Evolutionary conservation across 1,140 invertebrate genomes (phyloP), one percentile per base, ranked within the genome.

Genomic region (Ephestia elutella): DNA sequence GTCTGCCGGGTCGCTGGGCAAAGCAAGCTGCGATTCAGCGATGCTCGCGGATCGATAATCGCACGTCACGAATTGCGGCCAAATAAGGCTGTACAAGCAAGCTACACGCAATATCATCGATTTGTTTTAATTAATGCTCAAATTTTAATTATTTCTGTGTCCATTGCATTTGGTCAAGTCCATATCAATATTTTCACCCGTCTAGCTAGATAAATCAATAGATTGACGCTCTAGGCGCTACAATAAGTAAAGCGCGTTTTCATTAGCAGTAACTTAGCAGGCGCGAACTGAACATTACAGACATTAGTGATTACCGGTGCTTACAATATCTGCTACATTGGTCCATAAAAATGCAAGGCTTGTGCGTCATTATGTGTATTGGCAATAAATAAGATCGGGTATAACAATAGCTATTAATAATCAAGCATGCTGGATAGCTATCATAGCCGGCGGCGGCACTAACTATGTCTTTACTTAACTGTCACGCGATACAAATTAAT

Each of bases 261-360:
- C 70, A 79, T 82, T 84, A 80, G 73, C 75, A 82, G 70, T 78
- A 80, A 79, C 74, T 82, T 80, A 75, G 61, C 62, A 65, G 32
- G 53, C 32, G 57, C 60, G 59, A 67, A 63, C 21, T 25, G 54
- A 35, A 21, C 50, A 64, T 62, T 62, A 58, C 55, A 32, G 56
- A 61, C 38, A 44, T 44, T 15, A 44, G 38, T 44, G 32, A 44
- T 44, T 15, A 44, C 38, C 38, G n/a, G 15, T 44, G 10, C 38
- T 44, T 13, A 44, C 38, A 44, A 44, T 44, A 32, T 32, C 30
- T 32, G 3, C 30, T 32, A 44, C 38, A 44, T 44, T 4, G 38
- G 38, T 2, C 15, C 38, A n/a, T 15, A 15, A 44, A 44, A 44
- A 44, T 44, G 13, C 38, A 7, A 44, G 38, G n/a, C 38, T 3